Base-by-base conservation (phyloP, 2,888 invertebrate genomes). In the Agriopis marginaria region DNA sequence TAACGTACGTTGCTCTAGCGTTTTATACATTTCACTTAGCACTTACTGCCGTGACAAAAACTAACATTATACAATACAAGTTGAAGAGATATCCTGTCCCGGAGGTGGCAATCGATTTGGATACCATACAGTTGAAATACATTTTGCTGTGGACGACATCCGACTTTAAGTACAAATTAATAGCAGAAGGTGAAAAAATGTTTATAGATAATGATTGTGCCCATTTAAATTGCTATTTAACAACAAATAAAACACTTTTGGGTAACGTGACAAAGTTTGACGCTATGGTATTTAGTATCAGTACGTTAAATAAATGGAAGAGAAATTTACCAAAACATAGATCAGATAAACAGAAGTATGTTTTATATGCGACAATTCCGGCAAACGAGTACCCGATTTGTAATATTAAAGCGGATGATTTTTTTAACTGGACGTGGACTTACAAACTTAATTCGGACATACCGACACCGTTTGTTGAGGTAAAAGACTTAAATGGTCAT, bases 361-460 rank as follows among this genome's bases (percentile, higher is more conserved):
- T 94, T 7, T 92, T 93, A 68, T 84, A 86, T 50, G 86, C 89
- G 10, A 86, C 83, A 75, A 72, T 80, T 50, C 79, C 93, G 0
- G 78, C 92, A 0, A 79, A 84, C 7, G 74, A 81, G 3, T 66
- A 77, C 47, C 90, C 91, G 0, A 75, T 91, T 39, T 94, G 93
- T 72, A 81, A 85, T 44, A 7, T 79, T 0, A 73, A 73, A 9
- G 79, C 85, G 1, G 88, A 94, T 51, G 76, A 83, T 39, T 93
- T 82, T 66, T 93, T 94, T 68, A 94, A 94, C 69, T 93, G 91
- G 89, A 94, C 94, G 0, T 94, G 93, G 92, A 85, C 89, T 2
- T 94, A 93, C 59, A 93, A 89, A 80, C 75, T 90, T 0, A 80
- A 84, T 73, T 91, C 93, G 0, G 92, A 94, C 70, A 88, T 93